Conservation (phyloP, 2,888 invertebrate species). For the Eilema sororculum region DNA sequence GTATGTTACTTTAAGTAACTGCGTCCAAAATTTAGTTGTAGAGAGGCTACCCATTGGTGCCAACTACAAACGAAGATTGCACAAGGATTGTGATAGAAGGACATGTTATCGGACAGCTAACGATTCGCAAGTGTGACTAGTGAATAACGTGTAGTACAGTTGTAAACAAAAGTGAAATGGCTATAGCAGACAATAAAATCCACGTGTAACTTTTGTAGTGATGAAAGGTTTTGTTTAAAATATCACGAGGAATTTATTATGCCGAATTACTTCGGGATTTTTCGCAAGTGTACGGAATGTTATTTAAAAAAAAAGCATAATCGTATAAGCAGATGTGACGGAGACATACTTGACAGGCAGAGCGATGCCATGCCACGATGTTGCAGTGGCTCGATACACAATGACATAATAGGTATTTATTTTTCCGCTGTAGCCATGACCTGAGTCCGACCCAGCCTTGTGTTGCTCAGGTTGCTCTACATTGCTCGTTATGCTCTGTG, state of each 20-base stretch:
- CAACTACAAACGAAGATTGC: conserved; percentile 32
- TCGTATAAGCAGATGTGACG: no score
- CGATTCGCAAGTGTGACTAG: conserved; percentile 17
- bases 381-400: neutral
- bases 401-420: neutral
- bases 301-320: no score
- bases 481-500: neutral
- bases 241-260: no score
- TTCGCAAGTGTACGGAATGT: no score
- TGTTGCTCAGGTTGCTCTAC: neutral
- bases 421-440: conserved; percentile 1
- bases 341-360: neutral
- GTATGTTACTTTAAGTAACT: neutral
- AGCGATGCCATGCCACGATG: no score
- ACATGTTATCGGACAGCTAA: conserved; percentile 23
- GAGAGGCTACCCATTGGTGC: conserved; percentile 4
- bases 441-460: neutral
- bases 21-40: conserved; percentile 1
- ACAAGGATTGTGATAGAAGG: conserved; percentile 34
- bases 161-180: conserved; percentile 8
- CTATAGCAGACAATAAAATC: neutral
- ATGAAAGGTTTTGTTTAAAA: neutral
- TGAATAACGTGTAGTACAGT: conserved; percentile 26
- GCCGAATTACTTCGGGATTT: no score
- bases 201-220: no score